Percentiles rank a stretch among this genome's conserved stretches.
These are phyloP conservation scores for Nycticorax nycticorax DNA, from an alignment of 2,113 vertebrate genomes.

Conservation along the genomic window DNA sequence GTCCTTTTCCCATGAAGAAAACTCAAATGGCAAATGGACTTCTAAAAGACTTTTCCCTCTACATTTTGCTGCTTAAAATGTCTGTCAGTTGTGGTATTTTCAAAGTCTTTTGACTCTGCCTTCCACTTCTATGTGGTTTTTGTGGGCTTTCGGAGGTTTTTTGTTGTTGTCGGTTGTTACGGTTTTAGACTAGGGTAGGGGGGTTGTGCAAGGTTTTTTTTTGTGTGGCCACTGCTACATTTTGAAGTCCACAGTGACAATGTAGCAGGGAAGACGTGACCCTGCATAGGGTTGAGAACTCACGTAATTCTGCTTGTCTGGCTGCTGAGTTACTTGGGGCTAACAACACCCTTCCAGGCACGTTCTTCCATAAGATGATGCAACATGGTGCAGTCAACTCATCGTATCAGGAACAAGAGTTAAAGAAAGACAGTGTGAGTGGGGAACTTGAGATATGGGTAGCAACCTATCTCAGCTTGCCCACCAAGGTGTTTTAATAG, in stretches of 20 bases:
- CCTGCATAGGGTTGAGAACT: fast-evolving
- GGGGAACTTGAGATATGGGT: background rate
- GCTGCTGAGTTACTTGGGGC: background rate
- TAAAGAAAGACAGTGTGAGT: background rate
- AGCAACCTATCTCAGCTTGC: background rate
- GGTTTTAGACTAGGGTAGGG: background rate
- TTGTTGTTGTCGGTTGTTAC: background rate
- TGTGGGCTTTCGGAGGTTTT: background rate
- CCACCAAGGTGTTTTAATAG: background rate
- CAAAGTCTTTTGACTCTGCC: background rate
- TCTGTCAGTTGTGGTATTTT: background rate
- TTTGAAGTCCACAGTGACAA: background rate
- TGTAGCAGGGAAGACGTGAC: background rate
- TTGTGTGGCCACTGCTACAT: background rate
- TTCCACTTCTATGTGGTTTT: background rate
- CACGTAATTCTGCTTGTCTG: background rate
- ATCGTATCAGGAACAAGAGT: background rate
- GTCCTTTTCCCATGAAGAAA: background rate
- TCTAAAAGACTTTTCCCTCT: background rate
- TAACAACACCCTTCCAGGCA: background rate
- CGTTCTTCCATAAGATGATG: background rate
- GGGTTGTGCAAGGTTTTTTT: background rate
- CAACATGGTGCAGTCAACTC: background rate
- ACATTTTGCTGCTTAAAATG: background rate
- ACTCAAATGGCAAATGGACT: background rate